Base-by-base conservation (phyloP, 2,888 invertebrate genomes). In the Nephrotoma appendiculata region DNA sequence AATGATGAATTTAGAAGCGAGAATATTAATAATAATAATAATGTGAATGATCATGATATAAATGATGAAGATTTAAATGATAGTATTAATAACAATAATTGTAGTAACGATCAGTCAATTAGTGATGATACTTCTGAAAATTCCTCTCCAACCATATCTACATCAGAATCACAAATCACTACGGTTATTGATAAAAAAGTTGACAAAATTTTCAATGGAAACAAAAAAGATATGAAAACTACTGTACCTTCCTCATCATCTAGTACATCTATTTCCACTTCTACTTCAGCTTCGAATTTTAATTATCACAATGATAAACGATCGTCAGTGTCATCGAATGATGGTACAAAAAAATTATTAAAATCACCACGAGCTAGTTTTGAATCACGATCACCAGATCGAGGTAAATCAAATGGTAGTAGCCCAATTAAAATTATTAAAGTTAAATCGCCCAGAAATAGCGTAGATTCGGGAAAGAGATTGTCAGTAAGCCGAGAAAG, bases 291-390 rank as follows among this genome's bases (percentile, higher is more conserved):
- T 6, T 71, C 71, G 12, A 71, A 31, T 11, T 31, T 31, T n/a
- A 71, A 31, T 31, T 71, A 71, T 31, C 71, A 71, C 11, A 71
- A 43, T n/a, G 84, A 84, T 12, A 84, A 84, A 42, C 84, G 84
- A 84, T 84, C 84, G 42, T 84, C 84, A 6, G 42, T 84, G 2
- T 42, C 84, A 0, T 41, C 41, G 43, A 84, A 42, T 42, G 48
- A 44, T 12, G 71, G 71, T 31, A 48, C 44, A 5, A 88, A 88
- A 87, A 88, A 88, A 86, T 91, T 90, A 5, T 89, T 88, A 48
- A 89, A 90, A 87, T 93, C 93, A 2, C 93, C 93, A 11, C 92
- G 93, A 6, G 93, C 93, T 87, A 94, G 93, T 86, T 93, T 94
- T 43, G 94, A 94, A 88, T 92, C 92, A 1, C 91, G 92, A 9